These are phyloP conservation scores for Harpalus rubripes DNA, from an alignment of 2,888 invertebrate species.

Conservation along the genomic window DNA sequence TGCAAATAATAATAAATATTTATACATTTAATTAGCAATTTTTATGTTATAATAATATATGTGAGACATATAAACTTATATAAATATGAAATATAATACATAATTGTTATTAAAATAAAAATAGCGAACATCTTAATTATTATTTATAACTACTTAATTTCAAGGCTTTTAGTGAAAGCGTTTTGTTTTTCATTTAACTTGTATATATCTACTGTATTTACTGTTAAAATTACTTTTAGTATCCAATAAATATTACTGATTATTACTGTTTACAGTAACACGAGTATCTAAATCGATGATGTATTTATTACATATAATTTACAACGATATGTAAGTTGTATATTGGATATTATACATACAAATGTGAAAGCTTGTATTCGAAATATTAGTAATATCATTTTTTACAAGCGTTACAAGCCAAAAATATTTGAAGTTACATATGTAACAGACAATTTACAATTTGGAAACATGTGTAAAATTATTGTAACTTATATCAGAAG, in stretches of 20 bases:
- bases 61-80: background rate
- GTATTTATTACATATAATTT: background rate
- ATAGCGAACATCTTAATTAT: background rate
- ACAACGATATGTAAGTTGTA: background rate
- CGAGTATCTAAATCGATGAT: background rate
- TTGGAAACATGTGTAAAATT: background rate
- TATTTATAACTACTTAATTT: constrained; percentile 7
- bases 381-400: background rate
- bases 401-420: background rate
- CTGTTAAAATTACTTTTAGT: background rate
- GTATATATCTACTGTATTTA: background rate
- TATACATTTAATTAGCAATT: background rate
- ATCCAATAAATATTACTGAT: background rate
- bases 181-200: background rate
- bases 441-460: background rate
- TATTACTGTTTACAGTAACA: background rate
- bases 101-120: constrained; percentile 1
- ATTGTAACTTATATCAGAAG: background rate
- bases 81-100: background rate
- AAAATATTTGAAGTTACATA: background rate
- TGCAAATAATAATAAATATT: background rate
- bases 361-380: background rate
- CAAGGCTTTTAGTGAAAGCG: background rate
- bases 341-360: background rate
- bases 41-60: background rate